Evolutionary conservation across 2,888 invertebrate species (phyloP).

Genomic region (Andrena haemorrhoa): DNA sequence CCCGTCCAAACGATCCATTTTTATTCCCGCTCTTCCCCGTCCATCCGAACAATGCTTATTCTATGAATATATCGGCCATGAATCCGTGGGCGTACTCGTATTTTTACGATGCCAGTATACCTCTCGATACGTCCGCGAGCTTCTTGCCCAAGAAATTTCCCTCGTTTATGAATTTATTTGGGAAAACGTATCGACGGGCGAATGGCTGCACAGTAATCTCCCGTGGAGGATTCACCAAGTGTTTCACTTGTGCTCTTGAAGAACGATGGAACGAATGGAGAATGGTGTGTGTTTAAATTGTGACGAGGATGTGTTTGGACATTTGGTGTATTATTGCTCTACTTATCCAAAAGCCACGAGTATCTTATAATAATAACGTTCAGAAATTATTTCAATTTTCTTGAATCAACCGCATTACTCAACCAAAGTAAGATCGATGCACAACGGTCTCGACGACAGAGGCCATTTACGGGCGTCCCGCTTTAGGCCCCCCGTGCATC

Average conservation of each 20-base stretch:
- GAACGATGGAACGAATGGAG: conserved; percentile 7
- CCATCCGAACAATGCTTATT: conserved; percentile 17
- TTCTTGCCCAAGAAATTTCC: conserved; percentile 5
- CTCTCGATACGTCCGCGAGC: conserved; percentile 32
- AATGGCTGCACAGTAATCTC: not conserved
- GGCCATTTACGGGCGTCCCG: too few relatives aligned
- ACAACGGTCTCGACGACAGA: too few relatives aligned
- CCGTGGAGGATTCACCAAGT: not conserved
- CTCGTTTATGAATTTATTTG: conserved; percentile 3
- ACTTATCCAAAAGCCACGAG: too few relatives aligned
- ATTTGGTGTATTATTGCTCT: too few relatives aligned
- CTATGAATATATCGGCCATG: conserved; percentile 13
- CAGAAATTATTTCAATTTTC: too few relatives aligned
- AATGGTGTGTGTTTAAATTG: not conserved
- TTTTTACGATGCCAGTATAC: not conserved
- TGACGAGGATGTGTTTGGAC: conserved; percentile 4
- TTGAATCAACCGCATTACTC: too few relatives aligned
- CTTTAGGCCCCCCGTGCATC: too few relatives aligned
- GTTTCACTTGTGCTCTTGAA: not conserved
- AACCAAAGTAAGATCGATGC: too few relatives aligned
- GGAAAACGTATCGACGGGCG: not conserved
- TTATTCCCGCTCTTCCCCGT: conserved; percentile 6
- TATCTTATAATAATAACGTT: too few relatives aligned
- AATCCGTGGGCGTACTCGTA: conserved; percentile 10
- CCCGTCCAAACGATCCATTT: conserved; percentile 29